Evolutionary conservation across 30 jellyfish, hydroid and myxozoan genomes (phyloP), one percentile per base, ranked within the genome.

Genomic region (Pelagia noctiluca): DNA sequence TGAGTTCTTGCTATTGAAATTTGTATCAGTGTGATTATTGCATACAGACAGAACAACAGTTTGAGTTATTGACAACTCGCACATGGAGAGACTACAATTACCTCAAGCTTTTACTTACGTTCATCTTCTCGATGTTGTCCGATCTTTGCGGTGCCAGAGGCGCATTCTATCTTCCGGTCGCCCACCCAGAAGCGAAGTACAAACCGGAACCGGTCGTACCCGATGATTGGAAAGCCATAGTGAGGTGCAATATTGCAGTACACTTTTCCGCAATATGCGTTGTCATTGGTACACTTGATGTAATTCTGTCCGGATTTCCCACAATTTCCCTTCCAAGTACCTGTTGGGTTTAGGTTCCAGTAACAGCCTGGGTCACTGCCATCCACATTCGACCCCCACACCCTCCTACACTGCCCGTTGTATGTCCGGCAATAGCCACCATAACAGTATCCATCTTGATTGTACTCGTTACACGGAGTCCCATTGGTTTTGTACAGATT

Each of bases 251-350:
- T 33, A 3, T 34, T 19, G 72, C 94, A 84, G 60, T 16, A 66
- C 50, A 73, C 60, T 16, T 32, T 46, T 19, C 94, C 94, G 38
- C 94, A 84, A 28, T 1, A 1, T 7, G 8, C 32, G 28, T 84
- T 77, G 0, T 13, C 82, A 26, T 21, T 10, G 2, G 54, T 0
- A 19, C 94, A 84, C 31, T 19, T 75, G 21, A 61, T 70, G 50
- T 71, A 72, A 2, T 16, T 12, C 24, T 23, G 11, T 0, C 94
- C 88, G 2, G 83, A 53, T 5, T 54, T 74, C 5, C 94, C 94
- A 37, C 94, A 84, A 54, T 84, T 72, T 52, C 94, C 94, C 46
- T 29, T 38, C 29, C 46, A 3, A 24, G 38, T 72, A 2, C 94
- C 94, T 48, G 78, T 49, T 0, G 32, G n/a, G 65, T 84, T 84